Evolutionary conservation across 92 coral and sea anemone genomes (phyloP).

Genomic region (Zoanthus sociatus): DNA sequence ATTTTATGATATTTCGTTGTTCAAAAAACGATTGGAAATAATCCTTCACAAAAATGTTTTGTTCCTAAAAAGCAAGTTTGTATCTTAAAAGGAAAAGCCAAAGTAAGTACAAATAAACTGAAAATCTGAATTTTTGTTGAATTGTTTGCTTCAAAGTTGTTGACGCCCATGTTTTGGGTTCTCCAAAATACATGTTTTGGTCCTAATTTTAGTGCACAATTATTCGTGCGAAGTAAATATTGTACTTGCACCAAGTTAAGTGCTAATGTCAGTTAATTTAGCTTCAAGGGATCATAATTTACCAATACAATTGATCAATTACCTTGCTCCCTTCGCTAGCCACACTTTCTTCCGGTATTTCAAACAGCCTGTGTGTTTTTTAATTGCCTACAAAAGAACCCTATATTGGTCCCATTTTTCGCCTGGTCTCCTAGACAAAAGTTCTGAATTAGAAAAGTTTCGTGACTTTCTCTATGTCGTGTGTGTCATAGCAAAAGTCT

Average conservation of each 20-base stretch:
- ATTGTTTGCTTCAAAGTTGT: slow-evolving; percentile 10
- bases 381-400: slow-evolving; percentile 31
- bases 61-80: neutral
- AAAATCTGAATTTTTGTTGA: neutral
- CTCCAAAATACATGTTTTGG: slow-evolving; percentile 35
- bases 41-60: neutral
- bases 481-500: neutral
- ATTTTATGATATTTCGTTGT: neutral
- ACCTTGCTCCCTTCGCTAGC: slow-evolving; percentile 50
- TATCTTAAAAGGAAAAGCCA: neutral
- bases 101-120: neutral
- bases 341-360: slow-evolving; percentile 52
- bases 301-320: slow-evolving; percentile 52
- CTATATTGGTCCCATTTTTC: slow-evolving; percentile 22
- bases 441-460: slow-evolving; percentile 33
- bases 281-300: slow-evolving; percentile 48
- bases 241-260: slow-evolving; percentile 41
- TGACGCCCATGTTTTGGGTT: slow-evolving; percentile 35
- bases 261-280: slow-evolving; percentile 51
- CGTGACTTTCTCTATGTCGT: slow-evolving; percentile 31
- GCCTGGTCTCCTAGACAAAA: slow-evolving; percentile 4
- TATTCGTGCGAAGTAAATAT: slow-evolving; percentile 45
- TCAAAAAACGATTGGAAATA: neutral
- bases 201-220: slow-evolving; percentile 46
- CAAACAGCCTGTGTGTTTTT: slow-evolving; percentile 48